phyloP scores from a whole-genome alignment of 2,113 vertebrate species.

The Phalacrocorax carbo region DNA sequence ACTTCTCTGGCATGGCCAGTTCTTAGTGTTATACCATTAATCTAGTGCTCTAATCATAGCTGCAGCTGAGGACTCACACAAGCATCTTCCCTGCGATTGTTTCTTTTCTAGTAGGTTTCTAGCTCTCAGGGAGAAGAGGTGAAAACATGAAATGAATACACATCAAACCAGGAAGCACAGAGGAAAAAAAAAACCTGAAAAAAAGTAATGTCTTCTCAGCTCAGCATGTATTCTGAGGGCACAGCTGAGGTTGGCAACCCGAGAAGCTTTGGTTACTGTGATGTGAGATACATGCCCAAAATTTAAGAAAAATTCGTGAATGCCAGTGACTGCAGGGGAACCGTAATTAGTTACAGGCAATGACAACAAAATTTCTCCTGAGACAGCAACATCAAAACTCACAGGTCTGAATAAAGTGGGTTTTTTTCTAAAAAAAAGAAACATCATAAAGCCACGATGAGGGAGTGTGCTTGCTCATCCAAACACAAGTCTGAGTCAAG shows the following conservation, averaged over 20 bases:
- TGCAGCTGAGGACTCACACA: background rate
- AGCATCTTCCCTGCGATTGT: background rate
- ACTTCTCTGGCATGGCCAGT: background rate
- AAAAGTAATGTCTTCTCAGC: background rate
- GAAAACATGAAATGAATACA: conserved; percentile 6
- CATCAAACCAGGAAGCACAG: background rate
- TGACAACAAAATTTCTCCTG: background rate
- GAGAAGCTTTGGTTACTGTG: background rate
- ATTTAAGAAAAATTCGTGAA: background rate
- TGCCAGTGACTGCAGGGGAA: background rate
- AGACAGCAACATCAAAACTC: background rate
- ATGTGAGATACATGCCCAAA: background rate
- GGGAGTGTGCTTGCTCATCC: background rate
- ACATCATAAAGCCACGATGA: background rate
- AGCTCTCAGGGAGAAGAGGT: background rate
- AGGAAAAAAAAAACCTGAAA: background rate
- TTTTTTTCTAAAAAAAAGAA: background rate
- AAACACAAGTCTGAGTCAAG: background rate
- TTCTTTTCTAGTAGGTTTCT: background rate
- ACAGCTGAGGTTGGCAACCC: background rate
- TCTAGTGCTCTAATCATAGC: background rate
- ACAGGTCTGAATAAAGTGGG: background rate
- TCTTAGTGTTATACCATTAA: background rate
- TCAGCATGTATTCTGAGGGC: background rate
- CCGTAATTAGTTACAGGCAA: background rate